Evolutionary conservation across 2,113 vertebrate genomes (phyloP).

Genomic region (Mesoclemmys tuberculata): DNA sequence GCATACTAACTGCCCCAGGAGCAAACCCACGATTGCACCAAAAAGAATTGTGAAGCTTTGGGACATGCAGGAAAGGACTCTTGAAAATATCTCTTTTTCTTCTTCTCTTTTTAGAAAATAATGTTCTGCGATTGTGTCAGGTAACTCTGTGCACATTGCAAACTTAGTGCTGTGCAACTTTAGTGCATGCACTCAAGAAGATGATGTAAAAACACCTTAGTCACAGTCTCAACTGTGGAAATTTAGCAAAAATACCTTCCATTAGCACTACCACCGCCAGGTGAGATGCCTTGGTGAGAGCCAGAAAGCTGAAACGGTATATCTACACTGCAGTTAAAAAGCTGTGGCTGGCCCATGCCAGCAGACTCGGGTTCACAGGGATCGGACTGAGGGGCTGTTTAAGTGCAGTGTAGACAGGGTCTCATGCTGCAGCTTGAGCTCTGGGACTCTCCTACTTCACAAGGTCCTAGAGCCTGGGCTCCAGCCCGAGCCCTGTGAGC

Average conservation of each 20-base stretch:
- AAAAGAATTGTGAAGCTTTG: neutral
- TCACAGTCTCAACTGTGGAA: neutral
- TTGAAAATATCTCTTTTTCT: neutral
- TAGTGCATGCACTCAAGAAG: neutral
- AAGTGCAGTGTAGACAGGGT: neutral
- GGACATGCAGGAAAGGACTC: neutral
- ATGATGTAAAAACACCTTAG: neutral
- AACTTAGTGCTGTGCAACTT: neutral
- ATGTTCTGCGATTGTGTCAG: neutral
- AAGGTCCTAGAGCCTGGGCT: neutral
- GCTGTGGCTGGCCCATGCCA: neutral
- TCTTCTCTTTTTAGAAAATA: neutral
- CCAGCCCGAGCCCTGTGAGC: neutral
- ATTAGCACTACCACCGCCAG: neutral
- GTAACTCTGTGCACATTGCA: neutral
- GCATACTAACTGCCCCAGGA: neutral
- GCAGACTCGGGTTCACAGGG: neutral
- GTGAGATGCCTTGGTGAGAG: neutral
- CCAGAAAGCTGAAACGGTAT: neutral
- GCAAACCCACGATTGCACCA: neutral
- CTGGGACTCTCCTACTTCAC: neutral
- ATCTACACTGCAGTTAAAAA: neutral
- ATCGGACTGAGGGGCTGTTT: neutral
- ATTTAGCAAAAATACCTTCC: neutral
- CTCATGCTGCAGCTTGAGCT: neutral